phyloP scores from a whole-genome alignment of 2,797 vertebrate genomes.

The Pangasius macronema region DNA sequence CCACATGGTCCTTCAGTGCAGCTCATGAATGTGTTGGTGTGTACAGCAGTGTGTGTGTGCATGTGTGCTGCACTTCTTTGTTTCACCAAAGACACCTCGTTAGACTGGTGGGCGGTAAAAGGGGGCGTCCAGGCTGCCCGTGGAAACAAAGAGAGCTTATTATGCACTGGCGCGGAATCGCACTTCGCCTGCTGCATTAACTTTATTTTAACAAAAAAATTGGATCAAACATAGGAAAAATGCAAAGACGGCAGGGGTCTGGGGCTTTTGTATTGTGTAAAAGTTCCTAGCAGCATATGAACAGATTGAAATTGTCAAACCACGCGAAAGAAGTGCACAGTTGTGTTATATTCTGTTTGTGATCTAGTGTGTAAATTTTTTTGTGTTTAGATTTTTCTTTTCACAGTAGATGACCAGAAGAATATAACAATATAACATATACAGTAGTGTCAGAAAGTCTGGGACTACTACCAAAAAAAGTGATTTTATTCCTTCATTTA shows the following conservation, averaged over 20 bases:
- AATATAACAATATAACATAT: neutral
- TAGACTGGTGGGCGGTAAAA: constrained; percentile 4
- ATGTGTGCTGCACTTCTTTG: constrained; percentile 31
- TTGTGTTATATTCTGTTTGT: neutral
- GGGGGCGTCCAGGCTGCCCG: neutral
- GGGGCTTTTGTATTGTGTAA: neutral
- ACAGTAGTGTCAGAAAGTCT: neutral
- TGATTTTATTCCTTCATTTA: neutral
- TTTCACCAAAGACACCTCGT: constrained; percentile 19
- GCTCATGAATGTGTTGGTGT: constrained; percentile 6
- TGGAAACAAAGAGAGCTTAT: constrained; percentile 16
- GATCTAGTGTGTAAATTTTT: neutral
- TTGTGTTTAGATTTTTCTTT: too few species aligned
- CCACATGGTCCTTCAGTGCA: constrained; percentile 24
- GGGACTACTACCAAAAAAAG: neutral
- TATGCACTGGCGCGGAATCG: neutral
- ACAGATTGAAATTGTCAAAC: neutral
- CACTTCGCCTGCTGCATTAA: constrained; percentile 3
- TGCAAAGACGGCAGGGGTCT: neutral
- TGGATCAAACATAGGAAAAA: neutral
- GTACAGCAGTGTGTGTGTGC: neutral
- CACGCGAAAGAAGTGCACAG: neutral
- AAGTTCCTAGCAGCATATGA: neutral
- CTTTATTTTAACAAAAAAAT: neutral
- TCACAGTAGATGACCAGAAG: neutral